Evolutionary conservation across 2,797 vertebrate genomes (phyloP).

Genomic region (Trichosurus vulpecula): DNA sequence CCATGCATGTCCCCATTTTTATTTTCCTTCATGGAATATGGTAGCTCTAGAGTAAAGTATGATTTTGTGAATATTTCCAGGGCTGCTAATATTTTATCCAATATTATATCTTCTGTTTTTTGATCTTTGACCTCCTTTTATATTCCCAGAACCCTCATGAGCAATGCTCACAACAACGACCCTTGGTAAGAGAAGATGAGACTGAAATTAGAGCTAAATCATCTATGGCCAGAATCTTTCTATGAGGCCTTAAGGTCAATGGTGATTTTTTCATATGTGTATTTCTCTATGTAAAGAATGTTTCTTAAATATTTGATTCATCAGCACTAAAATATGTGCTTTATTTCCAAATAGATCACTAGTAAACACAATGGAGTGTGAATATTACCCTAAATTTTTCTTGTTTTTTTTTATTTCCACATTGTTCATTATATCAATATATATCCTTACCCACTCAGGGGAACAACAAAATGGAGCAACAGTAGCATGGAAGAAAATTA

Average conservation of each 20-base stretch:
- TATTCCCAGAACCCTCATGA: slow-evolving; percentile 72
- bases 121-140: slow-evolving; percentile 68
- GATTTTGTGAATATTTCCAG: slow-evolving; percentile 74
- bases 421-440: slow-evolving; percentile 70
- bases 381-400: slow-evolving; percentile 69
- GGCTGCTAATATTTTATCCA: slow-evolving; percentile 77
- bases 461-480: slow-evolving; percentile 73
- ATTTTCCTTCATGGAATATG: slow-evolving; percentile 73
- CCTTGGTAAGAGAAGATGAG: slow-evolving; percentile 37
- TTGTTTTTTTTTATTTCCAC: slow-evolving; percentile 44
- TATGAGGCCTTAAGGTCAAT: slow-evolving; percentile 69
- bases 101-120: slow-evolving; percentile 73
- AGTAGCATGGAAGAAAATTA: slow-evolving; percentile 67
- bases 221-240: slow-evolving; percentile 63
- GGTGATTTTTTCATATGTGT: slow-evolving; percentile 68
- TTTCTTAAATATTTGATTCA: slow-evolving; percentile 77
- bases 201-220: slow-evolving; percentile 74
- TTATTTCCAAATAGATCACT: slow-evolving; percentile 73
- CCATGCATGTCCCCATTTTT: slow-evolving; percentile 66
- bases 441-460: slow-evolving; percentile 61
- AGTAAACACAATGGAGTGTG: slow-evolving; percentile 58
- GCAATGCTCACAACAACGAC: slow-evolving; percentile 67
- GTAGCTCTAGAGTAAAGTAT: slow-evolving; percentile 60
- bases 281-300: slow-evolving; percentile 72
- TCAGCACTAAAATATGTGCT: slow-evolving; percentile 68